These are phyloP conservation scores for Venustoraphidia nigricollis DNA, from an alignment of 2,888 invertebrate species.

Conservation along the genomic window DNA sequence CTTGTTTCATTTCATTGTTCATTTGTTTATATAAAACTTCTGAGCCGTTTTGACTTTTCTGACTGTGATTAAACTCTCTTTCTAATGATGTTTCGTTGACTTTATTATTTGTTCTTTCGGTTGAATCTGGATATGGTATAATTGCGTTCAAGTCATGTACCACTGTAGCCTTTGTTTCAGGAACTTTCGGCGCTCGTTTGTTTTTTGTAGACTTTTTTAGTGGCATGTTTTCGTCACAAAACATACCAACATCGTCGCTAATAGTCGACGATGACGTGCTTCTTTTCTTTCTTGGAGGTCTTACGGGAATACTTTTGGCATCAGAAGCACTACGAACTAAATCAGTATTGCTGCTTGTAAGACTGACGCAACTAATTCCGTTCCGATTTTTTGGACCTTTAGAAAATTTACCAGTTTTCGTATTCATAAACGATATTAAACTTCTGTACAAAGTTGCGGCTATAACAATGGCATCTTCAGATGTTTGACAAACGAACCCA, in stretches of 20 bases:
- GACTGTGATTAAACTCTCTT: conserved; percentile 11
- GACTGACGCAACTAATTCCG: conserved; percentile 62
- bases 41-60: conserved; percentile 39
- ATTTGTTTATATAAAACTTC: conserved; percentile 25
- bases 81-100: not conserved
- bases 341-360: conserved; percentile 43
- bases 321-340: conserved; percentile 17
- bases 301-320: conserved; percentile 34
- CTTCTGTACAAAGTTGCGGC: conserved; percentile 84
- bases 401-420: conserved; percentile 26
- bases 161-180: conserved; percentile 23
- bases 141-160: conserved; percentile 24
- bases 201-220: conserved; percentile 41
- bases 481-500: conserved; percentile 77
- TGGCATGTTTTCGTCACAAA: conserved; percentile 30
- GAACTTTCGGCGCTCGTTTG: conserved; percentile 35
- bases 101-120: conserved; percentile 7
- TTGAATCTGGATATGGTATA: conserved; percentile 25
- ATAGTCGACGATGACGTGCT: conserved; percentile 33
- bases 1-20: conserved; percentile 28
- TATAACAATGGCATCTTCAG: conserved; percentile 82
- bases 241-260: conserved; percentile 7
- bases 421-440: conserved; percentile 65
- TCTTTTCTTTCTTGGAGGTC: conserved; percentile 63
- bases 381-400: conserved; percentile 52